Base-by-base conservation (phyloP, 2,113 vertebrate species). In the Ceyx melanurus region DNA sequence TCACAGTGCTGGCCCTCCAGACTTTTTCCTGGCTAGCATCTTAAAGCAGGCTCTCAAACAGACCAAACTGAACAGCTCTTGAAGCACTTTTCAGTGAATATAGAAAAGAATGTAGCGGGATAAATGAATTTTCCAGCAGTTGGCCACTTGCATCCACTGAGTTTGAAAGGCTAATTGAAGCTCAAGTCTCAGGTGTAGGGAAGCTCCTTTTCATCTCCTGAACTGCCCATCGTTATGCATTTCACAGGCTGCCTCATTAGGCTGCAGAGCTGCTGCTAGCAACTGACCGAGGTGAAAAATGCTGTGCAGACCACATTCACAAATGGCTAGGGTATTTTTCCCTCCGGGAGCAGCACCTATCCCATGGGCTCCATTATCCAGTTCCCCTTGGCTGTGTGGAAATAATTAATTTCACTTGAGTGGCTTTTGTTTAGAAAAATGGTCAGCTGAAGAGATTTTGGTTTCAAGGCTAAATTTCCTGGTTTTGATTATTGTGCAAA, bases 341-440 rank as follows among this genome's bases (percentile, higher is more conserved):
- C 45, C 72, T 82, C 35, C 29, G 29, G 15, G 71, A 78, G 26
- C 13, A n/a, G 22, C 35, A 90, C 15, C 29, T 78, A 48, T 82
- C 77, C 87, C 75, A 82, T 70, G 50, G 43, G 20, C 18, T 81
- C 65, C 25, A 25, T 86, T 92, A 74, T 20, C 35, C 57, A 45
- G 18, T 40, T 92, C 28, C 60, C 26, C 54, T 89, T 86, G 35
- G 16, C 54, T 72, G 13, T 40, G 33, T 87, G 68, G 79, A 42
- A 46, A 66, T 62, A 77, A 92, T 76, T 89, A 58, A 86, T 79
- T 83, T 88, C 43, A 78, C 74, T 88, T 79, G 35, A 62, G 70
- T 57, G 77, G 11, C 31, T 82, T 81, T 67, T 84, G 71, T 85
- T 93, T 79, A 86, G 70, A 94, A 75, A 92, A 90, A 90, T 62